phyloP scores from a whole-genome alignment of 2,888 invertebrate species.

The Altica lythri region DNA sequence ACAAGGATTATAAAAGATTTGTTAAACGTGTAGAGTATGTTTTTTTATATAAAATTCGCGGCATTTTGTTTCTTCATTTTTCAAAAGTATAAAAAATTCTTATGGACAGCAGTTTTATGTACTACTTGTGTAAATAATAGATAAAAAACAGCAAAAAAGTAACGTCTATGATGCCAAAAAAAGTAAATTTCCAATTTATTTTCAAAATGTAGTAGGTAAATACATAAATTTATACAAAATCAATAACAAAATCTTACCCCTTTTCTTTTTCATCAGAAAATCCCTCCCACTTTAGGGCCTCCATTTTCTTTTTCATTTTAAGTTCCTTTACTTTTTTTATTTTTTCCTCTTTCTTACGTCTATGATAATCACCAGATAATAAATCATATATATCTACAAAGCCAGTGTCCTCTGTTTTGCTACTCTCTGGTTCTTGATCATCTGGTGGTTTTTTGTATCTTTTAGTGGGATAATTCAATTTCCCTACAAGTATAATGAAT shows the following conservation, averaged over 20 bases:
- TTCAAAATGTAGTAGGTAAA: too few relatives aligned
- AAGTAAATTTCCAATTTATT: too few relatives aligned
- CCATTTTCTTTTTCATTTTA: constrained; percentile 52
- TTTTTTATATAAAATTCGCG: too few relatives aligned
- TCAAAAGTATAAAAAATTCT: too few relatives aligned
- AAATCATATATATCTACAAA: constrained; percentile 63
- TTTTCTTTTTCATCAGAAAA: constrained; percentile 20
- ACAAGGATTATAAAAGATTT: too few relatives aligned
- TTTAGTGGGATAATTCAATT: neutral
- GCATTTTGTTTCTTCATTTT: too few relatives aligned
- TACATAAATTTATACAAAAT: neutral
- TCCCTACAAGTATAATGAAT: neutral
- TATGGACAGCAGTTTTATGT: too few relatives aligned
- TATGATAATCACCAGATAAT: constrained; percentile 62
- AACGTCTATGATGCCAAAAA: too few relatives aligned
- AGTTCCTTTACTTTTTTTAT: constrained; percentile 44
- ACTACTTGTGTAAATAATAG: too few relatives aligned
- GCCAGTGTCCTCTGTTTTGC: constrained; percentile 31
- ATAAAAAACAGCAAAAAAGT: too few relatives aligned
- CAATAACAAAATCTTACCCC: constrained; percentile 11
- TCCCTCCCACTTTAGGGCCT: constrained; percentile 45
- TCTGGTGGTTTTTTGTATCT: neutral
- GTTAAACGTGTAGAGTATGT: too few relatives aligned
- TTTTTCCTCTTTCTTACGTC: constrained; percentile 47
- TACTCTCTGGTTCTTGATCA: constrained; percentile 14